A percentile compares a stretch with the other conserved stretches of the same genome.
phyloP scores from a whole-genome alignment of 2,888 invertebrate genomes.

The Diloba caeruleocephala region DNA sequence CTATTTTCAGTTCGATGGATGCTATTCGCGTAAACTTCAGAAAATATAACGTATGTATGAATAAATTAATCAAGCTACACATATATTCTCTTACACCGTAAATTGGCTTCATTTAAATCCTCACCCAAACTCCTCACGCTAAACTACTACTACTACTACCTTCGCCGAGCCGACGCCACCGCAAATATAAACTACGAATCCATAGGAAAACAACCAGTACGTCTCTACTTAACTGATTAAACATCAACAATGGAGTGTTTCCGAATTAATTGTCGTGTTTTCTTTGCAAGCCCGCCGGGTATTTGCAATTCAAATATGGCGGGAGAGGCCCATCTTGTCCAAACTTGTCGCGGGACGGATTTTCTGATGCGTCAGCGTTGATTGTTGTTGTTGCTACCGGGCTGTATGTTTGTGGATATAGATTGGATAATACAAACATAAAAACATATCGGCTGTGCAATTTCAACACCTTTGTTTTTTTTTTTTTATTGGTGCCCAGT shows the following conservation, averaged over 20 bases:
- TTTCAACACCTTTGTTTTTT: no score
- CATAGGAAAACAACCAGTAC: slow-evolving; percentile 32
- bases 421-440: no score
- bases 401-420: slow-evolving; percentile 7
- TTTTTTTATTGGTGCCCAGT: no score
- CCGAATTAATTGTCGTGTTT: slow-evolving; percentile 85
- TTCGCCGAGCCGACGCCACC: not conserved
- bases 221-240: slow-evolving; percentile 77
- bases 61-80: not conserved
- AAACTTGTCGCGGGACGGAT: slow-evolving; percentile 57
- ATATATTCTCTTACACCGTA: not conserved
- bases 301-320: slow-evolving; percentile 81
- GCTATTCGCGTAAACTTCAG: no score
- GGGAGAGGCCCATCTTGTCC: slow-evolving; percentile 59
- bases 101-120: slow-evolving; percentile 11
- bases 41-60: no score
- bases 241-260: slow-evolving; percentile 69
- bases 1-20: no score
- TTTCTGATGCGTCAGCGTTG: slow-evolving; percentile 46
- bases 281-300: slow-evolving; percentile 68
- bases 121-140: not conserved
- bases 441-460: no score
- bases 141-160: slow-evolving; percentile 5
- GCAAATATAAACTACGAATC: slow-evolving; percentile 24
- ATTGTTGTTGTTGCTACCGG: slow-evolving; percentile 38